Conservation (phyloP, 2,888 invertebrate species). For the Aspidapion aeneum region DNA sequence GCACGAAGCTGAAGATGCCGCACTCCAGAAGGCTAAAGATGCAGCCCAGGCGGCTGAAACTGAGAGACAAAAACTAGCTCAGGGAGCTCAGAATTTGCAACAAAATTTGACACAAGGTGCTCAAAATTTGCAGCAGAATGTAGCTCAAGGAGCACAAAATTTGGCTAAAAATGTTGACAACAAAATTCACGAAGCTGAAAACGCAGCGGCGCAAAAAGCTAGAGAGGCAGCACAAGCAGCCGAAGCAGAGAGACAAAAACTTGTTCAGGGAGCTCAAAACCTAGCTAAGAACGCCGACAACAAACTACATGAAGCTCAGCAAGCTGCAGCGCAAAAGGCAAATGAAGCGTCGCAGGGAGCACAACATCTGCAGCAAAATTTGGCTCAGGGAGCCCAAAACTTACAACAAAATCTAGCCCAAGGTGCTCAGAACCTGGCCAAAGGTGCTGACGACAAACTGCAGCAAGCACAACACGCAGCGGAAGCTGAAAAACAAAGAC, state of each 20-base stretch:
- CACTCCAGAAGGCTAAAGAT: slow-evolving; percentile 22
- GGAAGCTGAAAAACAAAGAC: slow-evolving; percentile 17
- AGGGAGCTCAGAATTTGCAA: slow-evolving; percentile 11
- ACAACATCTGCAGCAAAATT: slow-evolving; percentile 17
- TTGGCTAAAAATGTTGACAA: slow-evolving; percentile 48
- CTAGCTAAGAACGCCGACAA: slow-evolving; percentile 18
- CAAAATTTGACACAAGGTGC: slow-evolving; percentile 25
- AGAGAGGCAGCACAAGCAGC: slow-evolving; percentile 17
- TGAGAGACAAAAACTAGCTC: slow-evolving; percentile 1
- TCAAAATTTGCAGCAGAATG: slow-evolving; percentile 18
- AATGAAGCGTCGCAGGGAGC: slow-evolving; percentile 22
- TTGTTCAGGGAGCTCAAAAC: slow-evolving; percentile 19
- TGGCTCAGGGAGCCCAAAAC: slow-evolving; percentile 15
- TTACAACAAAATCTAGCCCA: slow-evolving; percentile 7
- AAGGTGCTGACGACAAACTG: slow-evolving; percentile 26
- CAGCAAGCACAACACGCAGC: slow-evolving; percentile 27
- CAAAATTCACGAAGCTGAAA: slow-evolving; percentile 58
- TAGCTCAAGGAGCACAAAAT: slow-evolving; percentile 17
- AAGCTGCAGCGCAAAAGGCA: slow-evolving; percentile 18
- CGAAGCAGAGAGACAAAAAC: slow-evolving; percentile 22
- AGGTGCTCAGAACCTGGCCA: slow-evolving; percentile 12
- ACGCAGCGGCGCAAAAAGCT: slow-evolving; percentile 22
- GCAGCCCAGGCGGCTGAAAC: slow-evolving; percentile 21
- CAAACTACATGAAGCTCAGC: slow-evolving; percentile 18
- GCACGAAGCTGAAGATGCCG: slow-evolving; percentile 22